A percentile compares a stretch with the other conserved stretches of the same genome.
Evolutionary conservation across 2,888 invertebrate species (phyloP).

Genomic region (Cephus pulcher): DNA sequence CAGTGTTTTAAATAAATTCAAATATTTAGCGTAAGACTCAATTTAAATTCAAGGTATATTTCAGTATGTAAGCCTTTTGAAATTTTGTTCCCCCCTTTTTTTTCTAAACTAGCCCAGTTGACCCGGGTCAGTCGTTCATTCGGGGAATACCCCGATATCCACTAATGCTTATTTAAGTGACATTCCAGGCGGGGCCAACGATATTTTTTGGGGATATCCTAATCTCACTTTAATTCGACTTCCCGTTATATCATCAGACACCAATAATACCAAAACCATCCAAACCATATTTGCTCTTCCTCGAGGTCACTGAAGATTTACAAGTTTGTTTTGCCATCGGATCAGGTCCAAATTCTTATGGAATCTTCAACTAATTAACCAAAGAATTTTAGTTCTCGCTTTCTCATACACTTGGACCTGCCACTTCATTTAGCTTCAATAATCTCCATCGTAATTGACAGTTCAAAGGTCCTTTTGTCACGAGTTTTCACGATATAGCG

Average conservation of each 20-base stretch:
- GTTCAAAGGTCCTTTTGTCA: background rate
- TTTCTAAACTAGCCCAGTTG: conserved; percentile 6
- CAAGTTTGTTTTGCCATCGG: background rate
- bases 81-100: background rate
- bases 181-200: conserved; percentile 36
- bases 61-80: background rate
- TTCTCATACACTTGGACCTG: background rate
- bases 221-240: conserved; percentile 57
- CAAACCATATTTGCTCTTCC: background rate
- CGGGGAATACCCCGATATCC: conserved; percentile 32
- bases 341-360: background rate
- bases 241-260: conserved; percentile 41
- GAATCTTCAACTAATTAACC: background rate
- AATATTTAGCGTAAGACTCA: background rate
- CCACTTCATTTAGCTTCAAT: background rate
- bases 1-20: background rate
- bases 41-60: background rate
- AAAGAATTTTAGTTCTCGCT: background rate
- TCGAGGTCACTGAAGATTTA: background rate
- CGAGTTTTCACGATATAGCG: background rate
- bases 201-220: conserved; percentile 35
- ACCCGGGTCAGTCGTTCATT: conserved; percentile 28
- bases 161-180: conserved; percentile 61
- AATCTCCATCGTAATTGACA: background rate
- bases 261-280: background rate